Evolutionary conservation across 2,888 invertebrate species (phyloP), one percentile per base, ranked within the genome.

Genomic region (Drosophila merina): DNA sequence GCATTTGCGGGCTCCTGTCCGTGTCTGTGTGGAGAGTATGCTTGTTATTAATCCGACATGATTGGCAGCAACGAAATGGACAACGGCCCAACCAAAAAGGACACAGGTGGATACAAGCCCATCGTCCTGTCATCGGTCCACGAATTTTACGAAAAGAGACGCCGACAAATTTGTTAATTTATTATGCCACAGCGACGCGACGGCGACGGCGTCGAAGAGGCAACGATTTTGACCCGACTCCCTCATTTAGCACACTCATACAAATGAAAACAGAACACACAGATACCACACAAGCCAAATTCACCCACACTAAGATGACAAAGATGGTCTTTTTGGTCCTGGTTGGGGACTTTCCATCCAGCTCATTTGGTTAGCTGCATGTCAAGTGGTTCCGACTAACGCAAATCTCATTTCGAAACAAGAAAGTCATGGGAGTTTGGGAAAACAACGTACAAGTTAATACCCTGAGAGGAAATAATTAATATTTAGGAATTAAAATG

Each of bases 61-160:
- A 88, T 88, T 88, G 88, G 89, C 88, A 88, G 89, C 88, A 86
- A 75, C 79, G 84, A 88, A 89, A 88, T 89, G 89, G 83, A 89
- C 88, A 88, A 69, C 66, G 44, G 44, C 25, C 44, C 25, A 54
- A 58, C 45, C 58, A 45, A 63, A 69, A 57, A 26, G 88, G 79
- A 74, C 88, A 70, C 88, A 85, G 86, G 86, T 85, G 88, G 81
- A 80, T 66, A 75, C 70, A 49, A 42, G 68, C 69, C 70, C 69
- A 70, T 28, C 74, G 72, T 74, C 75, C 62, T 88, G 85, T 85
- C 88, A 88, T 72, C 88, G 76, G 71, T 52, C 62, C 79, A 69
- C 74, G 78, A 74, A 86, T 86, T 79, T 88, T 36, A 5, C 79
- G 71, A 86, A 68, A 59, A 62, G 79, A 79, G 72, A 72, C 66